Percentiles rank a stretch among this genome's conserved stretches.
Conservation (phyloP, 2,888 invertebrate genomes). For the Lithosia quadra region DNA sequence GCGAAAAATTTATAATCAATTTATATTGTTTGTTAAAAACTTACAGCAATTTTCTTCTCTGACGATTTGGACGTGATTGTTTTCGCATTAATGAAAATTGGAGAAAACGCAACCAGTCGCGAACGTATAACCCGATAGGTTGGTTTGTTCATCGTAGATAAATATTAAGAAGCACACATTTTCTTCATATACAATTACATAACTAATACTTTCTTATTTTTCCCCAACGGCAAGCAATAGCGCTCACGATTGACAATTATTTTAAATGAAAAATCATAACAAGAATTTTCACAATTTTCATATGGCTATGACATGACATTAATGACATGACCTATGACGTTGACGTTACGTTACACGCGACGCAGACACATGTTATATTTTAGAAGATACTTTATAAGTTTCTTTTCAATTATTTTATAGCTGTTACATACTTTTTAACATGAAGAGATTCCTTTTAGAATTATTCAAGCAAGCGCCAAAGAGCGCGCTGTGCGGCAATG, state of each 20-base stretch:
- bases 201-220: constrained; percentile 20
- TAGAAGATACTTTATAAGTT: background rate
- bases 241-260: background rate
- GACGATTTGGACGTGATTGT: constrained; percentile 47
- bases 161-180: constrained; percentile 15
- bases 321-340: background rate
- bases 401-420: too few species aligned
- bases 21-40: constrained; percentile 33
- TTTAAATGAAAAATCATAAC: constrained; percentile 9
- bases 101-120: constrained; percentile 23
- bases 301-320: too few species aligned
- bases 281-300: background rate
- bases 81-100: constrained; percentile 33
- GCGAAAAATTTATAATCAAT: background rate
- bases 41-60: constrained; percentile 62
- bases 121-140: constrained; percentile 27
- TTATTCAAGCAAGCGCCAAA: too few species aligned
- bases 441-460: too few species aligned
- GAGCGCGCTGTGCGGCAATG: too few species aligned
- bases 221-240: background rate
- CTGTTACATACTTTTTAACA: too few species aligned
- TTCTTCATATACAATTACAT: constrained; percentile 33
- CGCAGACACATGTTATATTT: too few species aligned
- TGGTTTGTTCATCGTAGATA: constrained; percentile 48
- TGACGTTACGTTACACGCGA: background rate